Conservation (phyloP, 2,888 invertebrate species). For the Apamea epomidion region DNA sequence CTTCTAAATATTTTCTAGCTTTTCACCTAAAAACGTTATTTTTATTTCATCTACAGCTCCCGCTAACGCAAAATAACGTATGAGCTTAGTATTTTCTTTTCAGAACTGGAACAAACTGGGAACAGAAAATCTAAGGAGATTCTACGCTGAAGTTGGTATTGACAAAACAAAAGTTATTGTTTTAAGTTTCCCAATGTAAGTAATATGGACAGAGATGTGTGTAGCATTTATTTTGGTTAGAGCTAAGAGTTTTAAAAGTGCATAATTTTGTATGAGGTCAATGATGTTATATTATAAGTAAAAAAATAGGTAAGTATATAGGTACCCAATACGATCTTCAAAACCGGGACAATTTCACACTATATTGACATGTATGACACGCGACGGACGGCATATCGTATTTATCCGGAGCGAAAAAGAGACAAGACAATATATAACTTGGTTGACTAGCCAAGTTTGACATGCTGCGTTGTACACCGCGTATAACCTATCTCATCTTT, state of each 20-base stretch:
- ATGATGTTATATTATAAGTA: not conserved
- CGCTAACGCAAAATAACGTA: constrained; percentile 62
- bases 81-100: constrained; percentile 71
- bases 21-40: constrained; percentile 44
- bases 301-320: not conserved
- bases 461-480: not conserved
- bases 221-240: constrained; percentile 23
- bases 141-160: constrained; percentile 74
- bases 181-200: constrained; percentile 65
- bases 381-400: not conserved
- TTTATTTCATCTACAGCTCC: constrained; percentile 46
- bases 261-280: not conserved
- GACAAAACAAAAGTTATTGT: constrained; percentile 75
- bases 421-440: not conserved
- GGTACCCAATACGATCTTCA: not conserved
- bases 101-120: constrained; percentile 75
- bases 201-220: constrained; percentile 40
- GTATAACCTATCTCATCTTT: not conserved
- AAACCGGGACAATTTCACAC: not conserved
- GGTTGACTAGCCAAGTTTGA: not conserved
- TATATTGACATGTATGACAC: not conserved
- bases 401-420: not conserved
- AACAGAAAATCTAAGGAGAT: constrained; percentile 75
- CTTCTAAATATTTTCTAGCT: constrained; percentile 60
- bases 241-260: not conserved